These are phyloP conservation scores for Eupithecia subfuscata DNA, from an alignment of 2,888 invertebrate species.

Conservation along the genomic window DNA sequence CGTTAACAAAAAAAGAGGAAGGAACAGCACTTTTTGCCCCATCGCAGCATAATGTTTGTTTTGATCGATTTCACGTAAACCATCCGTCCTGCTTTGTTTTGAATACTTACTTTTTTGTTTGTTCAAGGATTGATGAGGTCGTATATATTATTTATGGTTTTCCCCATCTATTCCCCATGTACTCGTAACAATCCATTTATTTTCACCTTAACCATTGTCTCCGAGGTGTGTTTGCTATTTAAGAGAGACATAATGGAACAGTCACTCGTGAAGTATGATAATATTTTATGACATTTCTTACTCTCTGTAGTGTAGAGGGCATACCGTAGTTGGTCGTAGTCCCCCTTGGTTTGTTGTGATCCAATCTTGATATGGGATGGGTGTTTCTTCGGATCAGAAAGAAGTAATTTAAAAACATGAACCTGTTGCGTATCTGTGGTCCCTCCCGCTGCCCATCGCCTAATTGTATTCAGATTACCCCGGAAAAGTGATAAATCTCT, in stretches of 20 bases:
- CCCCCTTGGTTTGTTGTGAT: background rate
- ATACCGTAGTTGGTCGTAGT: background rate
- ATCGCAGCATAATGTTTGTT: constrained; percentile 75
- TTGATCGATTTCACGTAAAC: constrained; percentile 79
- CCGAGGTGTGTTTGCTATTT: constrained; percentile 2
- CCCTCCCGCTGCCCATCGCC: constrained; percentile 69
- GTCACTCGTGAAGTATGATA: constrained; percentile 8
- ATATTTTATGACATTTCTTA: constrained; percentile 11
- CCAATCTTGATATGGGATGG: background rate
- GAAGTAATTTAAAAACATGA: constrained; percentile 51
- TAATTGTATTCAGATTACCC: constrained; percentile 82
- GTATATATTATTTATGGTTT: constrained; percentile 64
- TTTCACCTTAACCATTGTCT: constrained; percentile 21
- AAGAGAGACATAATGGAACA: background rate
- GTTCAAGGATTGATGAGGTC: constrained; percentile 58
- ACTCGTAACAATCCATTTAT: constrained; percentile 34
- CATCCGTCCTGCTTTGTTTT: constrained; percentile 64
- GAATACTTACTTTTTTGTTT: constrained; percentile 59
- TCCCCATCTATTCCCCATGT: constrained; percentile 42
- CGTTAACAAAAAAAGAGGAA: constrained; percentile 60
- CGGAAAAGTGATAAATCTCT: constrained; percentile 80
- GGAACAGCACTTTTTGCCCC: constrained; percentile 69
- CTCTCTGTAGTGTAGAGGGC: background rate
- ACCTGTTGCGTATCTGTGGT: constrained; percentile 69
- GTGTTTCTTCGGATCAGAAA: constrained; percentile 18